A percentile compares a stretch with the other conserved stretches of the same genome.
These are phyloP conservation scores for Epsilonema sp. DNA, from an alignment of 2,888 invertebrate species.

Conservation along the genomic window DNA sequence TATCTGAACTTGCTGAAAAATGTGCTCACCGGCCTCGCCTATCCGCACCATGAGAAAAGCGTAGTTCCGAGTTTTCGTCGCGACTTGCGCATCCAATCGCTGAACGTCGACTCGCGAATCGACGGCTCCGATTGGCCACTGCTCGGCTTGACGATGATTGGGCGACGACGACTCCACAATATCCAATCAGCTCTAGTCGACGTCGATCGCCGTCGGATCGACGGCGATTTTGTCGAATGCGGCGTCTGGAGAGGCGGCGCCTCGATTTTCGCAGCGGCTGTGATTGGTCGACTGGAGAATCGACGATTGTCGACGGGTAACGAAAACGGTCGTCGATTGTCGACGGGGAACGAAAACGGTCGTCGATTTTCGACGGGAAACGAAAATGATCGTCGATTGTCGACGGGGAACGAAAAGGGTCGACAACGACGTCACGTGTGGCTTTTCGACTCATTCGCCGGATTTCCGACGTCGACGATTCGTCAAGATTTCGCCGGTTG, in stretches of 20 bases:
- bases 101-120: neutral
- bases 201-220: neutral
- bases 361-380: too few relatives aligned
- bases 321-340: too few relatives aligned
- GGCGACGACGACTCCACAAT: neutral
- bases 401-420: too few relatives aligned
- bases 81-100: neutral
- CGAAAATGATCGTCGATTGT: too few relatives aligned
- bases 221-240: neutral
- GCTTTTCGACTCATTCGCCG: neutral
- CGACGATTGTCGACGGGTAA: too few relatives aligned
- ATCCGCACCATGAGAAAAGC: neutral
- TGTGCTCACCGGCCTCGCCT: neutral
- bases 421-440: too few relatives aligned
- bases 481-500: neutral
- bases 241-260: neutral
- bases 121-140: neutral
- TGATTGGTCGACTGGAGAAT: neutral
- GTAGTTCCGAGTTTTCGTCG: neutral
- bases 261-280: neutral
- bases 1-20: neutral
- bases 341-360: too few relatives aligned
- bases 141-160: neutral
- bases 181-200: neutral
- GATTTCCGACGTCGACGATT: neutral